These are phyloP conservation scores for Takifugu rubripes DNA, from an alignment of 2,797 vertebrate genomes.

Conservation along the genomic window DNA sequence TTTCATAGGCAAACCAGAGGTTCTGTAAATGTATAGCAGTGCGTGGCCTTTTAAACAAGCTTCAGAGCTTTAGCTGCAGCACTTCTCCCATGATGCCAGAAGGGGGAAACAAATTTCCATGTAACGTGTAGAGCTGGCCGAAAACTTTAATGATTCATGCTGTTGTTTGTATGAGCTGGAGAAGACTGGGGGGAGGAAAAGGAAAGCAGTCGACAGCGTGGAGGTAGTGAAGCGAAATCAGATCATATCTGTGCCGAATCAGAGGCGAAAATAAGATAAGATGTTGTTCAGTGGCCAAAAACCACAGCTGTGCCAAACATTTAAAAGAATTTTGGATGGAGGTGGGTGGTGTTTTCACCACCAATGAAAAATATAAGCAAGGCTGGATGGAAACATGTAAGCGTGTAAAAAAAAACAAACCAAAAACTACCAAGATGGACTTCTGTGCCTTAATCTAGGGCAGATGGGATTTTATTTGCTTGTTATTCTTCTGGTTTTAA, in stretches of 20 bases:
- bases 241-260: background rate
- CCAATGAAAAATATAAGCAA: too few species aligned
- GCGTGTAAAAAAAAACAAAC: too few species aligned
- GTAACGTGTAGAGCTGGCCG: background rate
- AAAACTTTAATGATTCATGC: constrained; percentile 30
- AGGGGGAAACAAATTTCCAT: constrained; percentile 54
- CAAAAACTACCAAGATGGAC: too few species aligned
- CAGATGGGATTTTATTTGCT: too few species aligned
- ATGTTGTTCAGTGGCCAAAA: background rate
- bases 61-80: background rate
- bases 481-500: too few species aligned
- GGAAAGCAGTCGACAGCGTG: background rate
- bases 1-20: too few species aligned
- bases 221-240: constrained; percentile 12
- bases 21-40: too few species aligned
- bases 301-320: background rate
- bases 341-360: too few species aligned
- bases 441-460: too few species aligned
- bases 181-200: constrained; percentile 12
- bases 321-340: too few species aligned
- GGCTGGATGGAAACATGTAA: too few species aligned
- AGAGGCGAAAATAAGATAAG: constrained; percentile 3
- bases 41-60: too few species aligned
- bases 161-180: constrained; percentile 6
- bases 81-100: constrained; percentile 46